A percentile compares a stretch with the other conserved stretches of the same genome.
Evolutionary conservation across 2,113 vertebrate genomes (phyloP).

Genomic region (Ptilorrhoa leucosticta): DNA sequence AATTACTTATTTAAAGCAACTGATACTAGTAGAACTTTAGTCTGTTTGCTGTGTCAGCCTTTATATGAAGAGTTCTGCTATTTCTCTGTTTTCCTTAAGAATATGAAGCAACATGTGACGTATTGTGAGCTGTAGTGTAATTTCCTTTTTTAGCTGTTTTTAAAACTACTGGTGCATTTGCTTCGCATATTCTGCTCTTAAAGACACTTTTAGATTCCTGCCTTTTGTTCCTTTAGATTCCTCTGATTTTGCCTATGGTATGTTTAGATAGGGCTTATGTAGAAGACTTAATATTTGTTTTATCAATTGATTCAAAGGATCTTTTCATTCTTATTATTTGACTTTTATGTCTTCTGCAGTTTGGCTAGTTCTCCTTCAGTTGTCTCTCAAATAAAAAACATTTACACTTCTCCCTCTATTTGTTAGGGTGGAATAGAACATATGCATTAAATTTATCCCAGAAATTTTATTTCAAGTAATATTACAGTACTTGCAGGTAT

Average conservation of each 20-base stretch:
- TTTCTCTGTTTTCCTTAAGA: not conserved
- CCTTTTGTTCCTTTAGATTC: not conserved
- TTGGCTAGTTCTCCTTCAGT: not conserved
- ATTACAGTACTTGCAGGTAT: not conserved
- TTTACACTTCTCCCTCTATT: not conserved
- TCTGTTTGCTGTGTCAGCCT: not conserved
- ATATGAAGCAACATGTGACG: not conserved
- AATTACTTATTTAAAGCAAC: not conserved
- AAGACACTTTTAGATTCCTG: not conserved
- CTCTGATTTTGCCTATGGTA: not conserved
- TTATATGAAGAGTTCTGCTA: not conserved
- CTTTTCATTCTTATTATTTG: not conserved
- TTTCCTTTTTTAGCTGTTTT: constrained; percentile 5
- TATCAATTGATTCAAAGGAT: not conserved
- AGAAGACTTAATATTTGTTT: not conserved
- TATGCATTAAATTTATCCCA: not conserved
- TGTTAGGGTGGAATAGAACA: not conserved
- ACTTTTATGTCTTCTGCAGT: not conserved
- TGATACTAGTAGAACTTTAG: not conserved
- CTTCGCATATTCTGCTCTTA: not conserved
- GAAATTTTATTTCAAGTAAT: constrained; percentile 26
- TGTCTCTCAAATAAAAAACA: not conserved
- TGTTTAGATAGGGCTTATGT: not conserved
- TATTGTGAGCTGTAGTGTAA: not conserved
- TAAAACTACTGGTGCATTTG: not conserved